Percentiles rank a stretch among this genome's conserved stretches.
Evolutionary conservation across 2,888 invertebrate genomes (phyloP).

Genomic region (Digitonthophagus gazella): DNA sequence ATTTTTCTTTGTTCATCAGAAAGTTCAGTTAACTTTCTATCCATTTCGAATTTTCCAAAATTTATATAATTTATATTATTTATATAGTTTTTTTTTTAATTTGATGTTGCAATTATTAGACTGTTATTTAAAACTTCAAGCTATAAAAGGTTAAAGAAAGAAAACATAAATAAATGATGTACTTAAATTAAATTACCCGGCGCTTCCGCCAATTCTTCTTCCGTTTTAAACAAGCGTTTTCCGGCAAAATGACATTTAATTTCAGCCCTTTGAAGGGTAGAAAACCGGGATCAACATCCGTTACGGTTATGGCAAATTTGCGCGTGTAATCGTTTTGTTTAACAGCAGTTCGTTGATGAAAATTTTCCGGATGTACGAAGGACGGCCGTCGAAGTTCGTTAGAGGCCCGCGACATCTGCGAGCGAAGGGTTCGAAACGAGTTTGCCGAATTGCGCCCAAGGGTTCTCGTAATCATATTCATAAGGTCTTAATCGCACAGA

Average conservation of each 20-base stretch:
- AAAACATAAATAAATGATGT: too few species aligned
- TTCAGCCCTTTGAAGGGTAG: not conserved
- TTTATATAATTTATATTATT: too few species aligned
- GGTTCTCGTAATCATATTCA: conserved; percentile 23
- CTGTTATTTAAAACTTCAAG: too few species aligned
- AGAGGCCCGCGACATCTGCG: not conserved
- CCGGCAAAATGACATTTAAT: not conserved
- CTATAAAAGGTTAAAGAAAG: too few species aligned
- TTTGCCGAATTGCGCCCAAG: conserved; percentile 3
- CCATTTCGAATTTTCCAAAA: too few species aligned
- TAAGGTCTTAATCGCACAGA: conserved; percentile 24
- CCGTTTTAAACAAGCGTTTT: not conserved
- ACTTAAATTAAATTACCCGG: too few species aligned
- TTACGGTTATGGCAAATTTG: conserved; percentile 12
- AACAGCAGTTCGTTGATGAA: conserved; percentile 1
- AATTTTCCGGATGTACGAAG: conserved; percentile 2
- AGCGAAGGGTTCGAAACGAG: not conserved
- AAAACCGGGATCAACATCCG: not conserved
- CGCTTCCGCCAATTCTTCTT: too few species aligned
- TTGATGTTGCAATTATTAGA: too few species aligned
- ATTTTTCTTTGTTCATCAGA: too few species aligned
- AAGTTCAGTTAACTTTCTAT: too few species aligned
- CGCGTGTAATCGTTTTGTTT: conserved; percentile 14
- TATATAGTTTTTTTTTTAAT: too few species aligned
- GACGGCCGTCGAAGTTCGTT: conserved; percentile 1